phyloP scores from a whole-genome alignment of 2,888 invertebrate genomes.

The Phortica magna region DNA sequence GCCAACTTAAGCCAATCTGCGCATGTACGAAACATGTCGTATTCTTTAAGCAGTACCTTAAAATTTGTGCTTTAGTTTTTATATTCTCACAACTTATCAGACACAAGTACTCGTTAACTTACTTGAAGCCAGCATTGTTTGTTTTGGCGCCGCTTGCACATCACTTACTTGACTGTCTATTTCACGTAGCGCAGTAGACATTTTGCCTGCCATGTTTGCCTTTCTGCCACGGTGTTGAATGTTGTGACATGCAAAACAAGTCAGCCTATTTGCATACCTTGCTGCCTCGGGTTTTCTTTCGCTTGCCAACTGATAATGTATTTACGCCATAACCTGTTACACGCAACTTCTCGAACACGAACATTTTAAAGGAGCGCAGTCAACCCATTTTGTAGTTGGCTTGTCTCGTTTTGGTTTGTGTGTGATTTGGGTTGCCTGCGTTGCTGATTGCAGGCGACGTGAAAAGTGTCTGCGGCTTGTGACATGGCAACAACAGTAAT shows the following conservation, averaged over 20 bases:
- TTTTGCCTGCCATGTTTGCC: neutral
- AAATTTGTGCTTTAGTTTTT: no score
- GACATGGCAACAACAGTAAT: conserved; percentile 34
- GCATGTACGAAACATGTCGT: no score
- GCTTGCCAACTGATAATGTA: conserved; percentile 17
- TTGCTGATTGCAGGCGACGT: conserved; percentile 36
- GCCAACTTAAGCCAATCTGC: no score
- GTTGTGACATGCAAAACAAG: conserved; percentile 25
- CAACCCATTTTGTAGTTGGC: neutral
- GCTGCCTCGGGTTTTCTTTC: neutral
- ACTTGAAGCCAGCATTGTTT: no score
- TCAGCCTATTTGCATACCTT: conserved; percentile 19
- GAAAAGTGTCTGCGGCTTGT: conserved; percentile 34
- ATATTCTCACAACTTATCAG: no score
- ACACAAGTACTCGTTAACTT: no score
- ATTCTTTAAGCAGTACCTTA: no score
- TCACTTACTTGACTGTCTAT: no score
- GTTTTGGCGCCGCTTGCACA: no score
- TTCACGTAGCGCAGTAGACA: no score
- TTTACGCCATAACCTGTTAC: conserved; percentile 33
- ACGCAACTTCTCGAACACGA: neutral
- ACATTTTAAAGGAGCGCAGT: neutral
- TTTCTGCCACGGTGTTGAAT: conserved; percentile 4
- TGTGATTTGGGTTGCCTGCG: conserved; percentile 4
- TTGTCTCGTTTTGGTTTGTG: neutral